Conservation (phyloP, 2,888 invertebrate genomes). For the Masnerella sp. region DNA sequence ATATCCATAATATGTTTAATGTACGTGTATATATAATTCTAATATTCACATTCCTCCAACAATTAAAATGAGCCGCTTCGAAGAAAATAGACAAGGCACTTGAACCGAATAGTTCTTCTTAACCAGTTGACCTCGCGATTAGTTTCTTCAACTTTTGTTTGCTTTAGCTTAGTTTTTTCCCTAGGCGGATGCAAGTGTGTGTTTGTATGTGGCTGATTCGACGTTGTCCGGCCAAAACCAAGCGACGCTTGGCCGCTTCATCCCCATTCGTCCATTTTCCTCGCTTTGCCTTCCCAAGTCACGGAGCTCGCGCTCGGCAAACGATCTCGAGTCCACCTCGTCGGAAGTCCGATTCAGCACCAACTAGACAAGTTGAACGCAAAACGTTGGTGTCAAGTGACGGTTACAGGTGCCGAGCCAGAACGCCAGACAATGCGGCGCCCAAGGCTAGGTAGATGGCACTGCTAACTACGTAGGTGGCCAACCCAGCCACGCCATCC, state of each 20-base stretch:
- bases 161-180: constrained; percentile 15
- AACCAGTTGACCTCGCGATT: constrained; percentile 75
- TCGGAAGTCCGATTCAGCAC: too few relatives aligned
- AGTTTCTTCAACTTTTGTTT: constrained; percentile 47
- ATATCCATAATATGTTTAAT: constrained; percentile 55
- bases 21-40: constrained; percentile 64
- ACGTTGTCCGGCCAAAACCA: constrained; percentile 5
- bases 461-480: constrained; percentile 1
- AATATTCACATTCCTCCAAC: constrained; percentile 77
- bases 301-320: constrained; percentile 34
- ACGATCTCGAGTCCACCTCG: constrained; percentile 19
- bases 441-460: constrained; percentile 8
- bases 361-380: too few relatives aligned
- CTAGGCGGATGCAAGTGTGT: constrained; percentile 20
- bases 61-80: constrained; percentile 77
- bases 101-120: constrained; percentile 75
- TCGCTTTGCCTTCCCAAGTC: constrained; percentile 26
- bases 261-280: constrained; percentile 47
- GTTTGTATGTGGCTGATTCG: constrained; percentile 9
- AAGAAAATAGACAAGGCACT: constrained; percentile 78
- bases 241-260: constrained; percentile 23
- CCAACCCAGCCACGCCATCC: not conserved
- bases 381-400: too few relatives aligned
- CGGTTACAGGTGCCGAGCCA: too few relatives aligned
- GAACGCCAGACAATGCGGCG: too few relatives aligned